Base-by-base conservation (phyloP, 2,113 vertebrate species). In the Tachycineta bicolor region DNA sequence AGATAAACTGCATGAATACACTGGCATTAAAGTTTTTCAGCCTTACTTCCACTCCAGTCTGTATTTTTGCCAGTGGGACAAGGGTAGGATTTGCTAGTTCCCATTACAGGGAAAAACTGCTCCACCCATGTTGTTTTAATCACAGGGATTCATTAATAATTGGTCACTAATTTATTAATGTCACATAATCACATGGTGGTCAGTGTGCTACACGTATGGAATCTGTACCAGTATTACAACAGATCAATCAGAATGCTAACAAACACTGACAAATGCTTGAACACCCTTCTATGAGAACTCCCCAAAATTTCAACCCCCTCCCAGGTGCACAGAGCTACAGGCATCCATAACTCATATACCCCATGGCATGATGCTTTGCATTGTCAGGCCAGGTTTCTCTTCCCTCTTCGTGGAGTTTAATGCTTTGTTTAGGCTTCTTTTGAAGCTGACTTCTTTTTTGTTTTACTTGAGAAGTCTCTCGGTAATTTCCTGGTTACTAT, bases 401-500 rank as follows among this genome's bases (percentile, higher is more conserved):
- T 86, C 59, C 44, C 19, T 81, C 16, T 37, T 20, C 1, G 1
- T 2, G 14, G 64, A n/a, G 17, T 29, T 56, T 8, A 14, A 12
- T 52, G 44, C 31, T 78, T 87, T 90, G 28, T 64, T 91, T 87
- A 87, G 53, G 19, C 17, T 87, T 87, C 34, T 75, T 95, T 78
- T 82, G 74, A 95, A 70, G n/a, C 31, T 1, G 3, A 31, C 14
- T 89, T 21, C 0, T 14, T 28, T 22, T 37, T 60, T 29, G 14
- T 34, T 44, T 10, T 8, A 34, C 5, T 12, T 5, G 13, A 70
- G 37, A 85, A 93, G 28, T 56, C 29, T 78, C 22, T 86, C 2
- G 0, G 46, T 92, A 67, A 89, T 95, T 97, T 94, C 88, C 86
- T 90, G 52, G 95, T 96, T 97, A 94, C 92, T 96, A 3, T 95